Conservation (phyloP, 2,888 invertebrate genomes). For the Apotomis betuletana region DNA sequence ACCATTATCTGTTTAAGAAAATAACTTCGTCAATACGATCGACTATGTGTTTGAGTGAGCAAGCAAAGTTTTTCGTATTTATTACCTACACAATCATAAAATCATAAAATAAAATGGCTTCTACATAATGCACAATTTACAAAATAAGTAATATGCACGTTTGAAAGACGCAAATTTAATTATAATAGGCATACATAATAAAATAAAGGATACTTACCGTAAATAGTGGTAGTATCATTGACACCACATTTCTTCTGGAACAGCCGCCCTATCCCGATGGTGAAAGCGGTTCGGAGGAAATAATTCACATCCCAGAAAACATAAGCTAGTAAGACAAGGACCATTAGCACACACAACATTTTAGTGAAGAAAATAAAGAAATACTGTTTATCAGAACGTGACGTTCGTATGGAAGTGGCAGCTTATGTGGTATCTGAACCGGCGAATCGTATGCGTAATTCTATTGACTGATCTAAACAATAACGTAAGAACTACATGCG, state of each 20-base stretch:
- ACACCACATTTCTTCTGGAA: slow-evolving; percentile 88
- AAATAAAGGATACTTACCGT: slow-evolving; percentile 82
- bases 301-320: slow-evolving; percentile 91
- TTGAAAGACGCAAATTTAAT: slow-evolving; percentile 1
- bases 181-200: slow-evolving; percentile 18
- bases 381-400: slow-evolving; percentile 17
- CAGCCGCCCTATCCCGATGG: slow-evolving; percentile 86
- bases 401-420: slow-evolving; percentile 23
- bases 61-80: too few species aligned
- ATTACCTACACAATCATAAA: too few species aligned
- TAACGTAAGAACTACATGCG: slow-evolving; percentile 14
- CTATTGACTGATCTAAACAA: background rate
- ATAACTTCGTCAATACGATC: too few species aligned
- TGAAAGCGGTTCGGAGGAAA: slow-evolving; percentile 88
- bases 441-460: slow-evolving; percentile 34
- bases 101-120: too few species aligned
- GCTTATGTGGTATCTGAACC: slow-evolving; percentile 30
- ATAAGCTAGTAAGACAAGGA: slow-evolving; percentile 83
- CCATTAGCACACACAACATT: slow-evolving; percentile 71
- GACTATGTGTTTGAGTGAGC: too few species aligned
- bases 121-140: background rate
- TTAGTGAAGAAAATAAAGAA: slow-evolving; percentile 33
- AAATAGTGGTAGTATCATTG: slow-evolving; percentile 88
- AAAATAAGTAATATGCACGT: background rate
- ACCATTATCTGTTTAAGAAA: too few species aligned